A percentile compares a stretch with the other conserved stretches of the same genome.
Conservation (phyloP, 2,888 invertebrate species). For the Camponotus fellah region DNA sequence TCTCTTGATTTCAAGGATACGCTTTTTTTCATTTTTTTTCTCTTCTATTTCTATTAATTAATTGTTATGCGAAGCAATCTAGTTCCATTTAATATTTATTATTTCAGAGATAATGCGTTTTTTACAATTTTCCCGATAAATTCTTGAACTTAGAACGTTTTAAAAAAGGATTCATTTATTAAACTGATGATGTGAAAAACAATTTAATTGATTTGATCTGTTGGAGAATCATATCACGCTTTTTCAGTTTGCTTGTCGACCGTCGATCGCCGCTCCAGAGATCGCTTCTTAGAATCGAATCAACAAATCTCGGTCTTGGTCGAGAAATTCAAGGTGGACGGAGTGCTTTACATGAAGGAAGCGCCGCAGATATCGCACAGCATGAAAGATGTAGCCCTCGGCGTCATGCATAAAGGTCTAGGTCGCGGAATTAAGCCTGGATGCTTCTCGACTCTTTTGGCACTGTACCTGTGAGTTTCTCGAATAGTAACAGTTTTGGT, state of each 20-base stretch:
- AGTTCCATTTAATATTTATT: neutral
- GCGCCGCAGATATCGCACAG: slow-evolving; percentile 81
- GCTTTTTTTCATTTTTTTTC: too few species aligned
- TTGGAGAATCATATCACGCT: neutral
- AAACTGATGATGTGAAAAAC: neutral
- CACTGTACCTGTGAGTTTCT: slow-evolving; percentile 81
- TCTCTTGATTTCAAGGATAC: too few species aligned
- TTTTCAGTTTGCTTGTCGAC: slow-evolving; percentile 91
- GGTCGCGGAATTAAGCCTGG: slow-evolving; percentile 84
- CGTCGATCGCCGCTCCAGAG: slow-evolving; percentile 93
- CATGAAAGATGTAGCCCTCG: slow-evolving; percentile 81
- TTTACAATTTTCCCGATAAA: neutral
- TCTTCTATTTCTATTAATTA: too few species aligned
- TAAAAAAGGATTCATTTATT: neutral
- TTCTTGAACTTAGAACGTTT: neutral
- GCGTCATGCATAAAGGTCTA: slow-evolving; percentile 81
- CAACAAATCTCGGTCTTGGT: slow-evolving; percentile 97
- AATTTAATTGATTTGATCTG: neutral
- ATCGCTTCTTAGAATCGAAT: slow-evolving; percentile 97
- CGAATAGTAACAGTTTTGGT: neutral
- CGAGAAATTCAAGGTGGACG: slow-evolving; percentile 96
- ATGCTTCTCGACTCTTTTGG: slow-evolving; percentile 83
- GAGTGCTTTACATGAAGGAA: slow-evolving; percentile 91
- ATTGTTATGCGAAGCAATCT: too few species aligned
- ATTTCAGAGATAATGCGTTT: neutral